Conservation (phyloP, 2,797 vertebrate genomes). For the Trachurus trachurus region DNA sequence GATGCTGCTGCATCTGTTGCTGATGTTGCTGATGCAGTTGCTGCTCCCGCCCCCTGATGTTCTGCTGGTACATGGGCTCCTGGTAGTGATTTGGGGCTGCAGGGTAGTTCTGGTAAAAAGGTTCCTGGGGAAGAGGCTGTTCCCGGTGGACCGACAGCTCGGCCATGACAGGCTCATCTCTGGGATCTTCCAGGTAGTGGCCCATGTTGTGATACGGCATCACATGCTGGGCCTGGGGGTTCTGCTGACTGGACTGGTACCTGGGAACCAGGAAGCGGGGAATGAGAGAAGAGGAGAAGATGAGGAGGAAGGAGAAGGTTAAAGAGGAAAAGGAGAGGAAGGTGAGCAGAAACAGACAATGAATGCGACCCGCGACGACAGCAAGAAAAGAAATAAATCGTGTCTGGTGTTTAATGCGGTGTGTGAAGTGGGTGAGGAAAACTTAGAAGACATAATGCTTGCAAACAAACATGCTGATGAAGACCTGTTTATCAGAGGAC, state of each 20-base stretch:
- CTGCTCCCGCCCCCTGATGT: slow-evolving; percentile 59
- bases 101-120: slow-evolving; percentile 64
- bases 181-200: slow-evolving; percentile 67
- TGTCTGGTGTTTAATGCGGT: slow-evolving; percentile 34
- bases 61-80: slow-evolving; percentile 61
- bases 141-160: slow-evolving; percentile 81
- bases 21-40: slow-evolving; percentile 43
- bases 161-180: slow-evolving; percentile 77
- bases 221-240: slow-evolving; percentile 78
- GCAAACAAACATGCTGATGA: slow-evolving; percentile 59
- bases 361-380: background rate
- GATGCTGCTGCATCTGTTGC: slow-evolving; percentile 45
- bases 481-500: slow-evolving; percentile 15
- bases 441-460: slow-evolving; percentile 47
- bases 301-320: background rate
- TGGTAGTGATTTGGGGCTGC: slow-evolving; percentile 48
- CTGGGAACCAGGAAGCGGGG: slow-evolving; percentile 57
- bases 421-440: slow-evolving; percentile 40
- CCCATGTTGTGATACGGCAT: slow-evolving; percentile 74
- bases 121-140: slow-evolving; percentile 62
- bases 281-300: slow-evolving; percentile 5
- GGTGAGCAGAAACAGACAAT: slow-evolving; percentile 8
- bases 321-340: slow-evolving; percentile 1
- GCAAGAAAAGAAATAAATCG: background rate
- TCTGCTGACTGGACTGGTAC: slow-evolving; percentile 84